Evolutionary conservation across 2,888 invertebrate species (phyloP), one percentile per base, ranked within the genome.

Genomic region (Drosophila affinis): DNA sequence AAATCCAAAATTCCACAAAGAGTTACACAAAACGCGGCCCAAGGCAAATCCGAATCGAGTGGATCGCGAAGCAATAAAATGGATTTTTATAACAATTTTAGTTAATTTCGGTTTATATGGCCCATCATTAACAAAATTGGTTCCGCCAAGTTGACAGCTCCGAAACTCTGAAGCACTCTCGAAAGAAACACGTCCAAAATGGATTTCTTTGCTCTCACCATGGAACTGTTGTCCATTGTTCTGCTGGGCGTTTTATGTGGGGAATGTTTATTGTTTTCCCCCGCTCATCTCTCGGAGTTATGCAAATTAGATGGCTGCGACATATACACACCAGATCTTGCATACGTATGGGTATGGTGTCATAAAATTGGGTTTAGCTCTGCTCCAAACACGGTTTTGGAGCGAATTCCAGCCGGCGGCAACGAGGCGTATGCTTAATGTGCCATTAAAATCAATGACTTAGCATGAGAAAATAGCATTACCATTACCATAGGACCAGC

Each of bases 371-470:
- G 47, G 49, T n/a, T n/a, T 39, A n/a, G n/a, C 14, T 39, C 39
- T 39, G 39, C 39, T n/a, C n/a, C 2, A n/a, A n/a, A 39, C 39
- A 39, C n/a, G n/a, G 52, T 68, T 32, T 32, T 55, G 63, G 58
- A 57, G 64, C 44, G 47, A 79, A 77, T 75, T 72, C 78, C 78
- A 44, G 52, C 56, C 55, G 18, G 69, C 71, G 72, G 62, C 83
- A 79, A 88, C 78, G 80, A 86, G 83, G 86, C 88, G 83, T 88
- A 88, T 83, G 78, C 88, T 83, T 83, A 83, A 86, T 83, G 86
- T 75, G 86, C 72, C 73, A 83, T 83, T 88, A 83, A 83, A 83
- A 73, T 79, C 88, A 88, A 78, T 83, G 74, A 75, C 62, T 75
- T 75, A 56, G 62, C 75, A 60, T 62, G 88, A 71, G 80, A 86